Conservation (phyloP, 2,888 invertebrate genomes). For the Sylvicola cinctus region DNA sequence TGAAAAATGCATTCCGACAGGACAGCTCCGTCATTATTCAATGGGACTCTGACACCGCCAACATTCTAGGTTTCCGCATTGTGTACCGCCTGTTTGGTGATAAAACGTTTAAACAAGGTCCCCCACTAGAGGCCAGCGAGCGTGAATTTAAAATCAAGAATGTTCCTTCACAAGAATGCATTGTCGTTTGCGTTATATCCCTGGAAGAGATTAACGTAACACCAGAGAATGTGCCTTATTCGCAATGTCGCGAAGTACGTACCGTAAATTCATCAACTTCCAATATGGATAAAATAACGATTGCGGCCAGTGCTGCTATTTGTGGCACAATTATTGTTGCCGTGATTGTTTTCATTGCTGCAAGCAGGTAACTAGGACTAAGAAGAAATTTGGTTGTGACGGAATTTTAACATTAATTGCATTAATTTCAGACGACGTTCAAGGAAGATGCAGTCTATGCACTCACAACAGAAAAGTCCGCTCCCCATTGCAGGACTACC, state of each 20-base stretch:
- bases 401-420: background rate
- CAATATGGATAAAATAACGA: conserved; percentile 89
- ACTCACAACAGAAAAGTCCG: conserved; percentile 44
- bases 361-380: conserved; percentile 35
- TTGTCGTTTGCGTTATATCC: conserved; percentile 82
- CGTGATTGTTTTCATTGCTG: conserved; percentile 74
- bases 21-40: conserved; percentile 76
- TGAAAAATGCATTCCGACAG: conserved; percentile 62
- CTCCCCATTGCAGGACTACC: conserved; percentile 52
- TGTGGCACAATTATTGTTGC: conserved; percentile 82
- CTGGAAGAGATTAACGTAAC: conserved; percentile 74
- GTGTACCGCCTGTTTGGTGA: conserved; percentile 80
- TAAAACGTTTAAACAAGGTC: conserved; percentile 74
- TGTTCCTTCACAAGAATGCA: conserved; percentile 82
- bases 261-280: conserved; percentile 65
- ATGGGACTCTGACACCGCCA: conserved; percentile 76
- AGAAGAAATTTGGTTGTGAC: background rate
- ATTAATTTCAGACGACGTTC: conserved; percentile 36
- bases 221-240: conserved; percentile 66
- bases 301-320: conserved; percentile 81
- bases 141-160: conserved; percentile 84
- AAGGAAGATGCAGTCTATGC: conserved; percentile 51
- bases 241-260: conserved; percentile 74
- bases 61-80: conserved; percentile 74
- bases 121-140: conserved; percentile 72